phyloP scores from a whole-genome alignment of 1,140 invertebrate species.

The Saccostrea glomerata region DNA sequence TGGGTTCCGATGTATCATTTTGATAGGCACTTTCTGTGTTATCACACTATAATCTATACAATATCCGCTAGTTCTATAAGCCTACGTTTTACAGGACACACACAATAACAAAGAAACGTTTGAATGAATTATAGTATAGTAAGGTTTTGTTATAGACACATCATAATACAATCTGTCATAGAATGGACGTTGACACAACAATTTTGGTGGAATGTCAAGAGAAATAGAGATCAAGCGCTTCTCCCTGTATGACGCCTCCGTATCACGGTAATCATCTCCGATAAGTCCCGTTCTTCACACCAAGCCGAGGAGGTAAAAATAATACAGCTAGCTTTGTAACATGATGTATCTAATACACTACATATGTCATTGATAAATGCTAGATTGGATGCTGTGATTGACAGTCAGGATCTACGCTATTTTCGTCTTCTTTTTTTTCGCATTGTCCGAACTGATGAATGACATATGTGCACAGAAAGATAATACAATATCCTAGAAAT shows the following conservation, averaged over 20 bases:
- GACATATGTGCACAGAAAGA: background rate
- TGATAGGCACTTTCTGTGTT: too few species aligned
- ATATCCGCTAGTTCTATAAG: too few species aligned
- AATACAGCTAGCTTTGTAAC: slow-evolving; percentile 24
- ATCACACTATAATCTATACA: too few species aligned
- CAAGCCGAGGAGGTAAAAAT: slow-evolving; percentile 25
- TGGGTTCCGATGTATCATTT: too few species aligned
- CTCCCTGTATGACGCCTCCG: slow-evolving; percentile 8
- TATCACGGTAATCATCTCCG: slow-evolving; percentile 33
- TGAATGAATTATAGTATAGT: slow-evolving; percentile 5
- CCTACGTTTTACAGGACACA: too few species aligned
- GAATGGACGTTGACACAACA: slow-evolving; percentile 22
- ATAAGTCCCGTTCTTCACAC: slow-evolving; percentile 35
- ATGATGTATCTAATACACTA: slow-evolving; percentile 24
- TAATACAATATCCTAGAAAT: background rate
- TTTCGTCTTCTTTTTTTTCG: background rate
- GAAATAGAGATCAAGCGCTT: slow-evolving; percentile 17
- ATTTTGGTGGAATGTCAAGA: slow-evolving; percentile 30
- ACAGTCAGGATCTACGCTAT: background rate
- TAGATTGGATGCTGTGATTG: slow-evolving; percentile 5
- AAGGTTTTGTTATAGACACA: slow-evolving; percentile 26
- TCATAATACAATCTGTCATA: slow-evolving; percentile 37
- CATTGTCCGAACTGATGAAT: background rate
- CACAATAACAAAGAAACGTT: background rate
- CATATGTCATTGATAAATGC: slow-evolving; percentile 31